Evolutionary conservation across 2,888 invertebrate species (phyloP).

Genomic region (Schizotus pectinicornis): DNA sequence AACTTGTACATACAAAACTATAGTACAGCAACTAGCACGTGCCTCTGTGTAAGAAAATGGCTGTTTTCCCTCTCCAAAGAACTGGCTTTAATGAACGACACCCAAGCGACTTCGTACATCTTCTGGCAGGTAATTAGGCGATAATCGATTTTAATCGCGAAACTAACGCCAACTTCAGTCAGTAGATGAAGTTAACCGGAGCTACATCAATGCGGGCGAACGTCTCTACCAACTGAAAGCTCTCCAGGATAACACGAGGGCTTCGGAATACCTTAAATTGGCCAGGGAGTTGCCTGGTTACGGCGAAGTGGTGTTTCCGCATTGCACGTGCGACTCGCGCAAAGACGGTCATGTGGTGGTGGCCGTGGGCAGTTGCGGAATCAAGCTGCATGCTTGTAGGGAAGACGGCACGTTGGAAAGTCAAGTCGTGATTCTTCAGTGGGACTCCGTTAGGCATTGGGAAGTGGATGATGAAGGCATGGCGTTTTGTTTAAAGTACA

Average conservation of each 20-base stretch:
- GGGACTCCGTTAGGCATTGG: constrained; percentile 85
- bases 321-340: constrained; percentile 89
- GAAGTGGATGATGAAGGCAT: constrained; percentile 92
- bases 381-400: constrained; percentile 83
- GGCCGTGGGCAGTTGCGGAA: constrained; percentile 64
- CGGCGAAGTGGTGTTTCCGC: constrained; percentile 93
- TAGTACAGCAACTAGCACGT: constrained; percentile 95
- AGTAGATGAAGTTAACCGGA: constrained; percentile 93
- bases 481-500: constrained; percentile 89
- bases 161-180: constrained; percentile 62
- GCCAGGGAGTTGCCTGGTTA: constrained; percentile 91
- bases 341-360: constrained; percentile 81
- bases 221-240: constrained; percentile 96
- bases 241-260: constrained; percentile 87
- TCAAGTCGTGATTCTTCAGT: constrained; percentile 81
- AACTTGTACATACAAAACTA: constrained; percentile 99
- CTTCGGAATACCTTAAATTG: constrained; percentile 82
- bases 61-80: constrained; percentile 77
- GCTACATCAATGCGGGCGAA: constrained; percentile 87
- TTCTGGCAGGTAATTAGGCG: constrained; percentile 76
- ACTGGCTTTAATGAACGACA: constrained; percentile 68
- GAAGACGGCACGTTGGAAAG: constrained; percentile 78
- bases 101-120: constrained; percentile 81
- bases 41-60: constrained; percentile 89
- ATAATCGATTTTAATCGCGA: neutral